These are phyloP conservation scores for Ctenopoma multispine DNA, from an alignment of 2,797 vertebrate genomes.

Conservation along the genomic window DNA sequence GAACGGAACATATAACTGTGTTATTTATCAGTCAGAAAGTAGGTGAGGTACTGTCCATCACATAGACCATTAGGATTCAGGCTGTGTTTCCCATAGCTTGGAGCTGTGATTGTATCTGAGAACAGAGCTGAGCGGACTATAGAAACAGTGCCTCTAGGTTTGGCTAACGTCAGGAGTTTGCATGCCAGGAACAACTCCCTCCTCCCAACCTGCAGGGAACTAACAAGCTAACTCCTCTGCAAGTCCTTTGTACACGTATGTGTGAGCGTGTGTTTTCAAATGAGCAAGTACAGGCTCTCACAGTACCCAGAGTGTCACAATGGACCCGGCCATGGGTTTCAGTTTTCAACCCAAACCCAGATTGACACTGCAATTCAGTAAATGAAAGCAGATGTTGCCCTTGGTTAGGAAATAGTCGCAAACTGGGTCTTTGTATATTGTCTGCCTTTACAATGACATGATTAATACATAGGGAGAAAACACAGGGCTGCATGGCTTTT, in stretches of 20 bases:
- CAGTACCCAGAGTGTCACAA: conserved; percentile 41
- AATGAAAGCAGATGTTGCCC: conserved; percentile 75
- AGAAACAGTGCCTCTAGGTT: conserved; percentile 71
- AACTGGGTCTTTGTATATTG: conserved; percentile 35
- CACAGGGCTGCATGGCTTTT: background rate
- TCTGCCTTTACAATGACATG: conserved; percentile 21
- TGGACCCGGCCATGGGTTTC: conserved; percentile 49
- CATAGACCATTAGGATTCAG: conserved; percentile 51
- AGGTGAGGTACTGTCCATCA: conserved; percentile 45
- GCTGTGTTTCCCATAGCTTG: conserved; percentile 34
- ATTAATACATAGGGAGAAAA: conserved; percentile 6
- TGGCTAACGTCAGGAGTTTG: conserved; percentile 69
- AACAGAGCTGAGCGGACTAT: conserved; percentile 59
- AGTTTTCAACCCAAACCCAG: conserved; percentile 58
- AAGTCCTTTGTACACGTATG: conserved; percentile 58
- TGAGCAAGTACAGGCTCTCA: conserved; percentile 41
- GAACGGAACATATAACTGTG: background rate
- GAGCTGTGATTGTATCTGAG: conserved; percentile 64
- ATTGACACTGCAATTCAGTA: conserved; percentile 56
- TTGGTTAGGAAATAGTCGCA: conserved; percentile 43
- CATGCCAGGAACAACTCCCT: conserved; percentile 70
- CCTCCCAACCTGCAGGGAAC: conserved; percentile 70
- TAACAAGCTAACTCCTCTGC: conserved; percentile 66
- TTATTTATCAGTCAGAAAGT: conserved; percentile 36
- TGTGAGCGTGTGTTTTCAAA: conserved; percentile 48